Evolutionary conservation across 2,888 invertebrate species (phyloP).

Genomic region (Danaus chrysippus): DNA sequence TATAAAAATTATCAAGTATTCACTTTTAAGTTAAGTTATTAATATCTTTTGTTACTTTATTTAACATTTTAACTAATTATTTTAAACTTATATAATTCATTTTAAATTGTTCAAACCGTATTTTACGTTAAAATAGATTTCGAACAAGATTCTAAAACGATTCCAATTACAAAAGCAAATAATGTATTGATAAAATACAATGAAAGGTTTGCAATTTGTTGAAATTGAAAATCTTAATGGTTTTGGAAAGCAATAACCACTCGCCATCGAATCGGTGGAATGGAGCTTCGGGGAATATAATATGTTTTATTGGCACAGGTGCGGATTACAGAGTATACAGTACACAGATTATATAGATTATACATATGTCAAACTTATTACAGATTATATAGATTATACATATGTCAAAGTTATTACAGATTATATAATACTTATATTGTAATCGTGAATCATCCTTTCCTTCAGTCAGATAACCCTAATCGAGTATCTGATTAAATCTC

Average conservation of each 20-base stretch:
- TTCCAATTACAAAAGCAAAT: constrained; percentile 2
- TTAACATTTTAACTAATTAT: no score
- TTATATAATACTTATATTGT: no score
- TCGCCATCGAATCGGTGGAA: constrained; percentile 24
- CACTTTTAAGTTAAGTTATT: no score
- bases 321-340: constrained; percentile 18
- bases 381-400: background rate
- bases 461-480: no score
- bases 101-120: no score
- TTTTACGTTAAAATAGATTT: background rate
- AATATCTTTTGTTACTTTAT: no score
- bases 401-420: no score
- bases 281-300: constrained; percentile 23
- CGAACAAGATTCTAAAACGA: background rate
- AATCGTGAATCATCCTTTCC: no score
- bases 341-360: constrained; percentile 2
- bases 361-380: background rate
- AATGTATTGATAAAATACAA: constrained; percentile 14
- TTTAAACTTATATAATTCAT: no score
- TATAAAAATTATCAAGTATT: background rate
- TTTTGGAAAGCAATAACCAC: constrained; percentile 26
- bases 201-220: constrained; percentile 21
- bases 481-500: no score
- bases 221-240: constrained; percentile 28
- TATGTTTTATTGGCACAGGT: constrained; percentile 27